Evolutionary conservation across 2,888 invertebrate species (phyloP).

Genomic region (Euzophera pinguis): DNA sequence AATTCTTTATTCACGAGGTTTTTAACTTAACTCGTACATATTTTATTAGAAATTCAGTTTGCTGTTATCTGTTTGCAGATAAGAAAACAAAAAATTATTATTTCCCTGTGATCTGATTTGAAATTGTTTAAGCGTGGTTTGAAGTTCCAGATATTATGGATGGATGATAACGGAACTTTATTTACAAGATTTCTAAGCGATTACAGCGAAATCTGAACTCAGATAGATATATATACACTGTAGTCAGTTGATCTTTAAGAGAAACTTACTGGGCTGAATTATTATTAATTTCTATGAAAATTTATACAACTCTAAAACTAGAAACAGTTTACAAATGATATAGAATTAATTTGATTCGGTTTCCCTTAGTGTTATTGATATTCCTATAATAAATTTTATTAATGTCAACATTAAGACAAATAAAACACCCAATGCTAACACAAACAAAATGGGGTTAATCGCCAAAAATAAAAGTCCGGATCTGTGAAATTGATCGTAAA

Average conservation of each 20-base stretch:
- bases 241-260: too few relatives aligned
- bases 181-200: too few relatives aligned
- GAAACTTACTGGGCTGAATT: too few relatives aligned
- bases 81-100: too few relatives aligned
- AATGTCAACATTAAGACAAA: slow-evolving; percentile 7
- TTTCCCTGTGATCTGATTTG: too few relatives aligned
- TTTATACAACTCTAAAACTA: too few relatives aligned
- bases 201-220: too few relatives aligned
- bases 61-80: neutral
- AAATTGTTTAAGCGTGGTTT: too few relatives aligned
- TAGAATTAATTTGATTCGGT: neutral
- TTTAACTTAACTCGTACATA: slow-evolving; percentile 9
- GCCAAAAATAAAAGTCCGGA: slow-evolving; percentile 12
- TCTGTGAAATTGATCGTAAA: slow-evolving; percentile 16
- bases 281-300: too few relatives aligned
- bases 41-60: neutral
- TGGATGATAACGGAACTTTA: too few relatives aligned
- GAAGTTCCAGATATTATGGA: too few relatives aligned
- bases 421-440: slow-evolving; percentile 3
- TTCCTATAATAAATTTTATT: neutral
- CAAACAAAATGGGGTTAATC: slow-evolving; percentile 12
- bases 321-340: neutral
- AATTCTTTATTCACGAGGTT: slow-evolving; percentile 26
- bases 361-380: neutral
- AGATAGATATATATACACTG: too few relatives aligned